Evolutionary conservation across 1,140 invertebrate genomes (phyloP), one percentile per base, ranked within the genome.

Genomic region (Tetragnatha versicolor): DNA sequence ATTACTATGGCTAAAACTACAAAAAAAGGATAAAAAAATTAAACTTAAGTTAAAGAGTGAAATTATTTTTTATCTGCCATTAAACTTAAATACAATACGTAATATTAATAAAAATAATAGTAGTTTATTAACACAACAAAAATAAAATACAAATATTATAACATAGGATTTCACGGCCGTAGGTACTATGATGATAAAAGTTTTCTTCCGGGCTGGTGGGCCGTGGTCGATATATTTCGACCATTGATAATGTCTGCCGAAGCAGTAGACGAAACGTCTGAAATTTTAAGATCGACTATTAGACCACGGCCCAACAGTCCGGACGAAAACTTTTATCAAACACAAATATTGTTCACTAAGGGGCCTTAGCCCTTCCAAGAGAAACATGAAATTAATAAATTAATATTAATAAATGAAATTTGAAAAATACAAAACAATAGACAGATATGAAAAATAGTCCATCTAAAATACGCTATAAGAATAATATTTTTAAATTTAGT

Each of bases 1-100:
- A 96, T 88, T 69, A 94, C 82, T 78, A 93, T 86, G 29, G 91
- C 90, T 88, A 84, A 9, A 87, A 83, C 82, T 88, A 9, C 82
- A 72, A 51, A 47, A n/a, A 45, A 47, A 27, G 45, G 33, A 60
- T 12, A 17, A 31, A n/a, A n/a, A n/a, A n/a, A n/a, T n/a, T n/a
- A n/a, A n/a, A n/a, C n/a, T n/a, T n/a, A n/a, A n/a, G n/a, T n/a
- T n/a, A n/a, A n/a, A n/a, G n/a, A n/a, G n/a, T n/a, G n/a, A n/a
- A n/a, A n/a, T n/a, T n/a, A n/a, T n/a, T n/a, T n/a, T n/a, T n/a
- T n/a, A n/a, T n/a, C n/a, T n/a, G n/a, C n/a, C n/a, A n/a, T n/a
- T n/a, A n/a, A n/a, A n/a, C n/a, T n/a, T n/a, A n/a, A n/a, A n/a
- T n/a, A n/a, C n/a, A n/a, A n/a, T n/a, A n/a, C n/a, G 37, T 7